These are phyloP conservation scores for Steinernema feltiae DNA, from an alignment of 1,140 invertebrate species.

Conservation along the genomic window DNA sequence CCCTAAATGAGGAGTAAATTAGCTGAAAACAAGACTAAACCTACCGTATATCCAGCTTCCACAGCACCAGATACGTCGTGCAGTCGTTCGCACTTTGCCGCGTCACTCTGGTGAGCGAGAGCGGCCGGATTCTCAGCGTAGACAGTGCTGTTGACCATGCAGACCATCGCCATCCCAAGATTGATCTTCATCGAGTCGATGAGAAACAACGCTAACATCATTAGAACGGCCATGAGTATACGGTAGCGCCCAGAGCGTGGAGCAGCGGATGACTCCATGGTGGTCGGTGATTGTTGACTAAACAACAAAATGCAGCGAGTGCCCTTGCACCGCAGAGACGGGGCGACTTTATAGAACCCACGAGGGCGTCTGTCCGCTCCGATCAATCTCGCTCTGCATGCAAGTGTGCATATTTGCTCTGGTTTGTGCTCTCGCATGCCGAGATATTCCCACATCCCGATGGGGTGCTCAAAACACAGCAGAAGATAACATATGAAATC, in stretches of 20 bases:
- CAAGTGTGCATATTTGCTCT: too few relatives aligned
- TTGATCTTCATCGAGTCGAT: conserved; percentile 21
- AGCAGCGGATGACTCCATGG: too few relatives aligned
- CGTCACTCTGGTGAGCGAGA: not conserved
- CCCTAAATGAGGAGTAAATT: conserved; percentile 2
- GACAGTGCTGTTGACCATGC: conserved; percentile 24
- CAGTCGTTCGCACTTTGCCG: not conserved
- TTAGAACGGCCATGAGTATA: not conserved
- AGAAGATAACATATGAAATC: too few relatives aligned
- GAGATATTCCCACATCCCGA: too few relatives aligned
- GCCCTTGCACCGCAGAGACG: too few relatives aligned
- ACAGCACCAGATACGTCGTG: not conserved
- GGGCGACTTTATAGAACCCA: too few relatives aligned
- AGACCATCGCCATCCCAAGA: conserved; percentile 24
- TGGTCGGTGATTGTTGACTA: too few relatives aligned
- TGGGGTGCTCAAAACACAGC: too few relatives aligned
- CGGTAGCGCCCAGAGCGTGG: not conserved
- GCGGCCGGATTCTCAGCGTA: not conserved
- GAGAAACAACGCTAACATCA: not conserved
- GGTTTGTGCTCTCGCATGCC: too few relatives aligned
- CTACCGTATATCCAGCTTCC: conserved; percentile 3
- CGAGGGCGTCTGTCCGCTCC: too few relatives aligned
- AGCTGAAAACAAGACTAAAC: not conserved
- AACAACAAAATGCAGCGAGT: too few relatives aligned
- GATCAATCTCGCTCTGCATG: too few relatives aligned